Conservation (phyloP, 2,797 vertebrate genomes). For the Onychomys leucogaster region DNA sequence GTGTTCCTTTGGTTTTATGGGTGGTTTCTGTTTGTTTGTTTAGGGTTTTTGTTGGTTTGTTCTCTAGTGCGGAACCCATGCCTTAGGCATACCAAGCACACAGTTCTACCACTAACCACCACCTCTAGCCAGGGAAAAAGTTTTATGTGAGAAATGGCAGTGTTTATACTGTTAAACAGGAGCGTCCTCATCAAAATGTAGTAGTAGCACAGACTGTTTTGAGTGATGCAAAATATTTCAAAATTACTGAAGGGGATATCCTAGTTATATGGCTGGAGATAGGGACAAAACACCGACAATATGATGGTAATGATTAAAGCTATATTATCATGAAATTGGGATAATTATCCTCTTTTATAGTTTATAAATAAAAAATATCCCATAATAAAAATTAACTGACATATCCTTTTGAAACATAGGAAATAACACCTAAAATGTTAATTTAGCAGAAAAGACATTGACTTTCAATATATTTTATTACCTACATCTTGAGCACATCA, state of each 20-base stretch:
- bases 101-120: not conserved
- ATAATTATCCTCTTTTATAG: not conserved
- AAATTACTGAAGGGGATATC: not conserved
- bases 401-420: constrained; percentile 5
- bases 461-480: not conserved
- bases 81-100: not conserved
- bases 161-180: not conserved
- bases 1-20: not conserved
- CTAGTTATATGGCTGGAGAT: not conserved
- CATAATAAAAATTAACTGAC: constrained; percentile 29
- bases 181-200: not conserved
- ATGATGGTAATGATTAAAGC: not conserved
- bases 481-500: not conserved
- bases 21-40: not conserved
- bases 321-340: not conserved
- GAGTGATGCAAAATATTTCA: not conserved
- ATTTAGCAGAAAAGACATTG: not conserved
- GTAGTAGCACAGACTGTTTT: constrained; percentile 22
- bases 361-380: not conserved
- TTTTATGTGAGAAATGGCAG: not conserved
- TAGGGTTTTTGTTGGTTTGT: not conserved
- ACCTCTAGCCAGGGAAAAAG: not conserved
- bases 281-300: not conserved
- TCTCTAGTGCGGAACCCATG: not conserved
- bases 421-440: not conserved